Base-by-base conservation (phyloP, 2,888 invertebrate genomes). In the Melanophora roralis region DNA sequence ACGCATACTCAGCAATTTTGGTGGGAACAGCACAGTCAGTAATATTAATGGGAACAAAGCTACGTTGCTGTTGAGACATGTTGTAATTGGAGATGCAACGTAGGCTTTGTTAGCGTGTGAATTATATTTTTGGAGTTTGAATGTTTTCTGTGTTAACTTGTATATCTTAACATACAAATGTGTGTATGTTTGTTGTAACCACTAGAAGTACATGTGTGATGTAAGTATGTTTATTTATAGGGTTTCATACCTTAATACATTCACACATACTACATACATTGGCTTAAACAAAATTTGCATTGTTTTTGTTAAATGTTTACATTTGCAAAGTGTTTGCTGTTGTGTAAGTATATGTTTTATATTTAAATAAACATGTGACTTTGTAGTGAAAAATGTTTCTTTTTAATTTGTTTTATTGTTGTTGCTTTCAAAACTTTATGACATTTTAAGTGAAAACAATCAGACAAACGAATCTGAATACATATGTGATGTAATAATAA, bases 391-490 rank as follows among this genome's bases (percentile, higher is more conserved):
- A 65, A 36, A 34, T 64, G 36, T 49, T 21, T 60, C 36, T 16
- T 0, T 47, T 1, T 47, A 27, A 5, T 27, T 27, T 27, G 27
- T 3, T 47, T 9, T 34, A 16, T 19, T 60, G 4, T 43, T 71
- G 36, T 9, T 27, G 27, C 23, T 47, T 51, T 14, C 65, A 64
- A 60, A 78, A 73, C 60, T 82, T 80, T 80, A 68, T 82, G 84
- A 84, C 83, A 84, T 81, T 83, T 82, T 74, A 49, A 82, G 83
- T 83, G 81, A 82, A 78, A 84, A 83, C 83, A 84, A 83, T 83
- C 83, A 83, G 81, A 74, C 71, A 77, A 74, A 64, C 78, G 62
- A 55, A 60, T 67, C 64, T 49, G 60, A 43, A 51, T 45, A 32
- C n/a, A n/a, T n/a, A n/a, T n/a, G n/a, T n/a, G n/a, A n/a, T 45